phyloP scores from a whole-genome alignment of 1,140 invertebrate genomes.

The Trichonephila clavipes region DNA sequence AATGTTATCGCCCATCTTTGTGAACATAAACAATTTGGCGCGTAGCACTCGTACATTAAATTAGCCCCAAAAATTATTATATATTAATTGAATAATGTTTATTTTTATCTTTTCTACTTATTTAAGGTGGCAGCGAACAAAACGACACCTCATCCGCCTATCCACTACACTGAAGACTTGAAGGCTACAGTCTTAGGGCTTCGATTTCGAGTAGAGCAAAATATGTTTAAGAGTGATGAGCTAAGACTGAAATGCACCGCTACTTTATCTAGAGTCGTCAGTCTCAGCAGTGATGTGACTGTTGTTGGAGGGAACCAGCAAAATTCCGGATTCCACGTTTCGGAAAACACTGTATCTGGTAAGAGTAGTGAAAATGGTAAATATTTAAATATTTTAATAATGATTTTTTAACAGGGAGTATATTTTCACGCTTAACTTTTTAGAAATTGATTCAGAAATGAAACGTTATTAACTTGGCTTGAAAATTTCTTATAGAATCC shows the following conservation, averaged over 20 bases:
- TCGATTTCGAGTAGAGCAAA: slow-evolving; percentile 86
- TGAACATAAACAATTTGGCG: too few species aligned
- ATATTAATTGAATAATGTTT: too few species aligned
- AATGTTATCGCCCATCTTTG: too few species aligned
- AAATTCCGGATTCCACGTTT: slow-evolving; percentile 73
- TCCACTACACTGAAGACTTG: slow-evolving; percentile 39
- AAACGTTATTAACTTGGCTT: too few species aligned
- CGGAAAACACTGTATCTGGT: slow-evolving; percentile 72
- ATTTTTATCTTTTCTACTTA: not conserved
- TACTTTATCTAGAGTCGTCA: slow-evolving; percentile 90
- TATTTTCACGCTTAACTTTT: not conserved
- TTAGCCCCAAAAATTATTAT: too few species aligned
- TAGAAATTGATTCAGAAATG: not conserved
- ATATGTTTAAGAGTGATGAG: slow-evolving; percentile 89
- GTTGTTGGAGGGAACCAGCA: slow-evolving; percentile 74
- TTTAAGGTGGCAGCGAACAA: slow-evolving; percentile 65
- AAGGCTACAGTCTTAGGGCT: slow-evolving; percentile 83
- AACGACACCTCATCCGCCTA: slow-evolving; percentile 49
- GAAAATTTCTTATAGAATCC: too few species aligned
- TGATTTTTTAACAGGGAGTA: not conserved
- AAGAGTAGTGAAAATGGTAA: not conserved
- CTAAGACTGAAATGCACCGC: slow-evolving; percentile 93
- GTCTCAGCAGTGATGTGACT: slow-evolving; percentile 87
- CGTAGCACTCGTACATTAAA: too few species aligned
- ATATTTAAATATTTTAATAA: not conserved